Conservation (phyloP, 2,888 invertebrate species). For the Tachina grossa region DNA sequence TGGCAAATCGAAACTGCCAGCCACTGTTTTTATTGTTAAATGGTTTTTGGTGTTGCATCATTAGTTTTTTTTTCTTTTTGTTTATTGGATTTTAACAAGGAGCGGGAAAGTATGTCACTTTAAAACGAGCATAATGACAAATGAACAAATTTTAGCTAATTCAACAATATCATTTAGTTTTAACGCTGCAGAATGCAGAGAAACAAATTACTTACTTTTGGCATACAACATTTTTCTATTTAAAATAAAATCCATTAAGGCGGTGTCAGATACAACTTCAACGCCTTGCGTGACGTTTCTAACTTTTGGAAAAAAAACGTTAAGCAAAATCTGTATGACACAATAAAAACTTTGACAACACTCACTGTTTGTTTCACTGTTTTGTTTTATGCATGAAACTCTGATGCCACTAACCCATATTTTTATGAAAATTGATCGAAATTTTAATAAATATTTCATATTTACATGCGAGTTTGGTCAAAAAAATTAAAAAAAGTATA, state of each 20-base stretch:
- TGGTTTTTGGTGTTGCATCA: constrained; percentile 46
- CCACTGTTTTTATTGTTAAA: constrained; percentile 48
- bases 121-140: constrained; percentile 80
- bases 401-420: too few species aligned
- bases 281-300: too few species aligned
- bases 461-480: too few species aligned
- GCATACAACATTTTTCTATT: not conserved
- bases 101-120: constrained; percentile 81
- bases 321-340: too few species aligned
- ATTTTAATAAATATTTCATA: too few species aligned
- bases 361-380: too few species aligned
- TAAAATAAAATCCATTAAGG: not conserved
- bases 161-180: constrained; percentile 77
- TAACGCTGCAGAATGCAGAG: not conserved
- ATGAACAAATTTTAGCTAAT: constrained; percentile 79
- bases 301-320: too few species aligned
- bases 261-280: too few species aligned
- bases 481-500: too few species aligned
- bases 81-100: constrained; percentile 73
- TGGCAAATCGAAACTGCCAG: constrained; percentile 25
- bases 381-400: too few species aligned
- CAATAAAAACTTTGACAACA: too few species aligned
- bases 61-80: constrained; percentile 12
- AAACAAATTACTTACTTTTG: not conserved
- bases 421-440: too few species aligned